Evolutionary conservation across 2,888 invertebrate genomes (phyloP).

Genomic region (Cryptus armator): DNA sequence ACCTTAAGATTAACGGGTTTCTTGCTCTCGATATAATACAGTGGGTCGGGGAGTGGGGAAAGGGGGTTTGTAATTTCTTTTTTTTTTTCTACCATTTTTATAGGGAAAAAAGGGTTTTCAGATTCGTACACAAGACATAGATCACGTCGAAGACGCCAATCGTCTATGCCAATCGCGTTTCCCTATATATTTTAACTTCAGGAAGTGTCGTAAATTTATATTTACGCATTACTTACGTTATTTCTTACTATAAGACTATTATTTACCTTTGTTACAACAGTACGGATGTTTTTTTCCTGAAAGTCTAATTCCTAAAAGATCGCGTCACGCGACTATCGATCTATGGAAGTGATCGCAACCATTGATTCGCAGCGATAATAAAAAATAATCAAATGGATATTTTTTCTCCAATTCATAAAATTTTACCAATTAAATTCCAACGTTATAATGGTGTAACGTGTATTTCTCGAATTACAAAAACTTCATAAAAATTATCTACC

Average conservation of each 20-base stretch:
- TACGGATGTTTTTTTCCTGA: neutral
- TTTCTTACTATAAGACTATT: neutral
- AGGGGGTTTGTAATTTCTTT: constrained; percentile 35
- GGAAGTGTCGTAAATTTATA: neutral
- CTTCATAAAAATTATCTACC: neutral
- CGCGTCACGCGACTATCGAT: neutral
- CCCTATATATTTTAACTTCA: neutral
- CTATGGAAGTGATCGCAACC: neutral
- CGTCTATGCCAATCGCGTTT: neutral
- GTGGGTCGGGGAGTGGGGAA: constrained; percentile 64
- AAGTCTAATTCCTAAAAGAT: neutral
- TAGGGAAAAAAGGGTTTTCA: neutral
- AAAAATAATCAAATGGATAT: neutral
- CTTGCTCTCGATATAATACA: constrained; percentile 81
- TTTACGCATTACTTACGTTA: neutral
- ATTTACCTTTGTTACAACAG: neutral
- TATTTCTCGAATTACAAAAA: neutral
- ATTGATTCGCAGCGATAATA: neutral
- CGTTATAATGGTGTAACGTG: neutral
- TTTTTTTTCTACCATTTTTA: constrained; percentile 38
- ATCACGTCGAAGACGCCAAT: too few species aligned
- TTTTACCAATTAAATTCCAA: neutral
- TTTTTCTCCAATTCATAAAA: neutral
- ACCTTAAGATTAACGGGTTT: constrained; percentile 80
- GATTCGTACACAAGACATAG: constrained; percentile 11